phyloP scores from a whole-genome alignment of 2,888 invertebrate genomes.

The Branchipolynoe longqiensis region DNA sequence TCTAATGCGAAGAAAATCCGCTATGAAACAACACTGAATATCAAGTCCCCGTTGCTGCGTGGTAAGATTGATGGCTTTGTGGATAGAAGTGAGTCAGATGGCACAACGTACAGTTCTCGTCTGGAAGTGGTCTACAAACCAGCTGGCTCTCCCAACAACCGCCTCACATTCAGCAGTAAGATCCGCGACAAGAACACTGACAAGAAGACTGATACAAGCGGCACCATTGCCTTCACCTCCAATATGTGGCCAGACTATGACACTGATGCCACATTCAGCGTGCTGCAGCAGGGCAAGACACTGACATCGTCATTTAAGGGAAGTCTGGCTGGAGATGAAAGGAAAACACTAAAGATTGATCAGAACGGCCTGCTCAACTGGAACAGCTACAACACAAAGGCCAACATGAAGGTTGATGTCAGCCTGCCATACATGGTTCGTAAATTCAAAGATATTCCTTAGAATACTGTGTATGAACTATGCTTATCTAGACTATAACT shows the following conservation, averaged over 20 bases:
- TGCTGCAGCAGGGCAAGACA: slow-evolving; percentile 7
- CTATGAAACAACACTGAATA: slow-evolving; percentile 60
- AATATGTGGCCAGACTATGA: slow-evolving; percentile 62
- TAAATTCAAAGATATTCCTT: background rate
- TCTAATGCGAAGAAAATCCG: slow-evolving; percentile 39
- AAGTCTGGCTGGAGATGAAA: background rate
- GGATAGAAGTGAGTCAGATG: slow-evolving; percentile 32
- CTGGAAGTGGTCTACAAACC: slow-evolving; percentile 62
- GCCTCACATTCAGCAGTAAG: slow-evolving; percentile 60
- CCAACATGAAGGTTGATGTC: background rate
- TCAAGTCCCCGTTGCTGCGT: slow-evolving; percentile 60
- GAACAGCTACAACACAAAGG: slow-evolving; percentile 24
- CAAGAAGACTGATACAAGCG: slow-evolving; percentile 27
- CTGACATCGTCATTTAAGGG: slow-evolving; percentile 15
- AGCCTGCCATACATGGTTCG: slow-evolving; percentile 33
- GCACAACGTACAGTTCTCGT: slow-evolving; percentile 53
- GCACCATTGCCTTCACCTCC: slow-evolving; percentile 55
- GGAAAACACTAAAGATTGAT: slow-evolving; percentile 27
- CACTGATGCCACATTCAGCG: background rate
- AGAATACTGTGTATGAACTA: no score
- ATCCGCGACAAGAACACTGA: slow-evolving; percentile 56
- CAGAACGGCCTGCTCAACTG: slow-evolving; percentile 21
- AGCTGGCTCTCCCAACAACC: slow-evolving; percentile 51
- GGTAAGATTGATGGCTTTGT: slow-evolving; percentile 57
- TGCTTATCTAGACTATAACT: no score